Evolutionary conservation across 2,797 vertebrate genomes (phyloP), one percentile per base, ranked within the genome.

Genomic region (Silurus aristotelis): DNA sequence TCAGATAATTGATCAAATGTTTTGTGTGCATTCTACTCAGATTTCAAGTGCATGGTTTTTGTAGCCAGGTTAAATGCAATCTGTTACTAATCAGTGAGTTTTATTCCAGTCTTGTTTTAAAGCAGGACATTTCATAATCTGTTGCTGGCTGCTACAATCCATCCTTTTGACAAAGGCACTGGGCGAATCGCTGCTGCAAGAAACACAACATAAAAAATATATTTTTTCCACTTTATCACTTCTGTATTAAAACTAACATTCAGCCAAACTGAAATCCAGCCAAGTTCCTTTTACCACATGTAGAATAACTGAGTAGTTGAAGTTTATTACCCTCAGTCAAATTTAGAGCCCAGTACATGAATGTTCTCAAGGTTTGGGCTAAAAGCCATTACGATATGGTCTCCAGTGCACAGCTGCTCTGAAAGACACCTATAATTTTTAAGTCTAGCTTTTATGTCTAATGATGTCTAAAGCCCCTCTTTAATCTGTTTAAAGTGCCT

Each of bases 361-460:
- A 17, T 67, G 61, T 20, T 83, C 10, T 71, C 56, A 85, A 79
- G 63, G 75, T 56, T 17, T 82, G 84, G 67, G 67, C n/a, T 38
- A 31, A 83, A 67, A 27, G 52, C 70, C 66, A 38, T 31, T 67
- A 64, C 73, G 38, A 72, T 71, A 85, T 71, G 81, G 80, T 77
- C 70, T 81, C n/a, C 31, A 58, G 77, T 73, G 58, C 31, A 78
- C 58, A 84, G 72, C 66, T 84, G 84, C 25, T 86, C 78, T 86
- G 46, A 68, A 56, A 79, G 17, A 79, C 80, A 25, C 77, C 84
- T 75, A 46, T 80, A 7, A 86, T 84, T 79, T 82, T 82, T 67
- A 82, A 31, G 46, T 43, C 56, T 27, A 76, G 48, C 25, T 89
- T 82, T 78, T 58, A 71, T 85, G 80, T 79, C 48, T 83, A 66